These are phyloP conservation scores for Matsumyia berberina DNA, from an alignment of 2,888 invertebrate genomes.

Conservation along the genomic window DNA sequence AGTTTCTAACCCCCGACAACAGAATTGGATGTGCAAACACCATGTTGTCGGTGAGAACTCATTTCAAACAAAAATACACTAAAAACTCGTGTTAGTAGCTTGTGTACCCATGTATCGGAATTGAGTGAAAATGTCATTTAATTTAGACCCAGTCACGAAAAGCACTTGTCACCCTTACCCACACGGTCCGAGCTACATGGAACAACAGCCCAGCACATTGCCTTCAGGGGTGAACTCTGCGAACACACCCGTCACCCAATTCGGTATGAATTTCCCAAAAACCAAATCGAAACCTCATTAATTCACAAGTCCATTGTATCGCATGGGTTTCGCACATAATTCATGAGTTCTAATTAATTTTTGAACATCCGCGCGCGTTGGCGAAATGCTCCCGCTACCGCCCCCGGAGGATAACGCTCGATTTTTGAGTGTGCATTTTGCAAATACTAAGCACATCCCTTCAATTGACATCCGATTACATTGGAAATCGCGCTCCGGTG, in stretches of 20 bases:
- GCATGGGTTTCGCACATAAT: slow-evolving; percentile 48
- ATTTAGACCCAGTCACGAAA: not conserved
- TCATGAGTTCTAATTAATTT: slow-evolving; percentile 72
- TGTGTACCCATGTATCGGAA: not conserved
- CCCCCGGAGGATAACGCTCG: slow-evolving; percentile 26
- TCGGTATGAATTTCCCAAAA: not conserved
- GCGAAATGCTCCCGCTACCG: slow-evolving; percentile 15
- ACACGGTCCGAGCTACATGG: too few relatives aligned
- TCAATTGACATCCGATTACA: slow-evolving; percentile 73
- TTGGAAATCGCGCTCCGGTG: slow-evolving; percentile 45
- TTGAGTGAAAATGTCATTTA: slow-evolving; percentile 10
- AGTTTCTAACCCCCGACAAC: too few relatives aligned
- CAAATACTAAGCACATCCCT: slow-evolving; percentile 62
- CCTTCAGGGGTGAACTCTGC: not conserved
- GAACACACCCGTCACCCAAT: not conserved
- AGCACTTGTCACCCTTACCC: not conserved
- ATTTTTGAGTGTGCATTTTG: slow-evolving; percentile 12
- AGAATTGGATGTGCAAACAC: too few relatives aligned
- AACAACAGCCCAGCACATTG: too few relatives aligned
- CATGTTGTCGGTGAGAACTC: too few relatives aligned
- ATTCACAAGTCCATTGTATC: slow-evolving; percentile 39
- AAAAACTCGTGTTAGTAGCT: too few relatives aligned
- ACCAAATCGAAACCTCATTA: slow-evolving; percentile 53
- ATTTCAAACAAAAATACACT: too few relatives aligned
- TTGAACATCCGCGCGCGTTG: slow-evolving; percentile 50